phyloP scores from a whole-genome alignment of 37 sponge, comb jelly and placozoan genomes.

The Axinella damicornis region DNA sequence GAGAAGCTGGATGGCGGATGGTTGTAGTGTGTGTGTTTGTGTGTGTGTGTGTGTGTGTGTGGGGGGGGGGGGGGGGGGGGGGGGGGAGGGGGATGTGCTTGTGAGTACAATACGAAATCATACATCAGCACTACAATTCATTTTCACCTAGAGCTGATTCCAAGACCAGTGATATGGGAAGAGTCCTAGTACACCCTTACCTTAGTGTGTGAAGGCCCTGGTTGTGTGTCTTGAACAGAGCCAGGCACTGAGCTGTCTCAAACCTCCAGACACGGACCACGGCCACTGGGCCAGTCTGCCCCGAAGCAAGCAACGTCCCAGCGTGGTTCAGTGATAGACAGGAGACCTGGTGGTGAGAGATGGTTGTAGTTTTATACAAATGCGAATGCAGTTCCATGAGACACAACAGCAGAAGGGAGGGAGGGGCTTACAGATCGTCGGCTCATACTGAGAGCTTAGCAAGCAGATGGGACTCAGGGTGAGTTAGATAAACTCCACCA shows the following conservation, averaged over 20 bases:
- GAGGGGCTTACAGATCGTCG: no score
- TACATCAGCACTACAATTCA: neutral
- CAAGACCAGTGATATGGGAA: neutral
- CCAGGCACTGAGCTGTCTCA: slow-evolving; percentile 57
- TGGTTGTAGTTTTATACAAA: no score
- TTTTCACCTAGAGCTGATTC: neutral
- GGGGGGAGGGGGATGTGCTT: neutral
- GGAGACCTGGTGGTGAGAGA: slow-evolving; percentile 56
- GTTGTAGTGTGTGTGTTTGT: neutral
- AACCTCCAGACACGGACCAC: slow-evolving; percentile 84
- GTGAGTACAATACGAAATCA: neutral
- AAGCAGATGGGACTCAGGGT: no score
- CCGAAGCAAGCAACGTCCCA: slow-evolving; percentile 72
- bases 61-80: neutral
- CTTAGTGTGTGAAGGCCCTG: slow-evolving; percentile 57
- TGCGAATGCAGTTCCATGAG: no score
- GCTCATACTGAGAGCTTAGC: no score
- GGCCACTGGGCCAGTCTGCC: slow-evolving; percentile 69
- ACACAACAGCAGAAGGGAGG: no score
- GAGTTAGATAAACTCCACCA: no score
- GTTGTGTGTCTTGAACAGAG: slow-evolving; percentile 78
- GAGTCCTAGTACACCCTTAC: slow-evolving; percentile 26
- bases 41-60: neutral
- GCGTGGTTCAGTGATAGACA: slow-evolving; percentile 55
- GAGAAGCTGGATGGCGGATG: slow-evolving; percentile 67